These are phyloP conservation scores for Vulpes vulpes DNA, from an alignment of 2,113 vertebrate genomes.

Conservation along the genomic window DNA sequence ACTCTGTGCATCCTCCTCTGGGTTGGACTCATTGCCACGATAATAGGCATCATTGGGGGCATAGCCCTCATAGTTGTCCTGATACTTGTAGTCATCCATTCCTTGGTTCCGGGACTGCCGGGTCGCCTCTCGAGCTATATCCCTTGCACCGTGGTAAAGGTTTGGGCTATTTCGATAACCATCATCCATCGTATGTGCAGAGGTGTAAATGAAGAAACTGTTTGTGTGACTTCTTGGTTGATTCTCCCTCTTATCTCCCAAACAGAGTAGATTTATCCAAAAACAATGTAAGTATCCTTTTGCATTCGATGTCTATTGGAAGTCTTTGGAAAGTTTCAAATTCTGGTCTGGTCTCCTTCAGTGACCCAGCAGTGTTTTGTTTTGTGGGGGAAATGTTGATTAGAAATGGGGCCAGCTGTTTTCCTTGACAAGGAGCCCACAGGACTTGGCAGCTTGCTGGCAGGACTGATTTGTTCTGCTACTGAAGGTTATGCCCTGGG, in stretches of 20 bases:
- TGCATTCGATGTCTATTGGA: constrained; percentile 47
- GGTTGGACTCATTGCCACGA: constrained; percentile 88
- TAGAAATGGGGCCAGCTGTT: constrained; percentile 67
- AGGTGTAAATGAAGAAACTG: background rate
- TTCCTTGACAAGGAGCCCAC: constrained; percentile 64
- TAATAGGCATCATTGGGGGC: constrained; percentile 89
- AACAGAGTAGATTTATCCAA: constrained; percentile 39
- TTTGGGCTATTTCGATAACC: constrained; percentile 89
- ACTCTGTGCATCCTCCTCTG: constrained; percentile 95
- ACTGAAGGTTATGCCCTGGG: constrained; percentile 81
- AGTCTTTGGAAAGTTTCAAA: constrained; percentile 73
- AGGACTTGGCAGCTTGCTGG: constrained; percentile 67
- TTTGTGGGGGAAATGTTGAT: constrained; percentile 17
- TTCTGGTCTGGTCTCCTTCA: constrained; percentile 72
- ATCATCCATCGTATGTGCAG: constrained; percentile 89
- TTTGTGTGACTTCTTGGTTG: background rate
- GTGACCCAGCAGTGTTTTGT: background rate
- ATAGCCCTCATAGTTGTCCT: constrained; percentile 90
- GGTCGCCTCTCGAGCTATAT: constrained; percentile 75
- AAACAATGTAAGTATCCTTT: constrained; percentile 54
- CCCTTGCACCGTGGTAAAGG: constrained; percentile 87
- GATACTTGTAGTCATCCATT: constrained; percentile 88
- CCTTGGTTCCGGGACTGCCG: constrained; percentile 74
- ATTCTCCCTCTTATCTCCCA: background rate
- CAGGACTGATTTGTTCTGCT: constrained; percentile 75